Percentiles rank a stretch among this genome's conserved stretches.
Conservation (phyloP, 2,888 invertebrate genomes). For the Caenorhabditis doughertyi region DNA sequence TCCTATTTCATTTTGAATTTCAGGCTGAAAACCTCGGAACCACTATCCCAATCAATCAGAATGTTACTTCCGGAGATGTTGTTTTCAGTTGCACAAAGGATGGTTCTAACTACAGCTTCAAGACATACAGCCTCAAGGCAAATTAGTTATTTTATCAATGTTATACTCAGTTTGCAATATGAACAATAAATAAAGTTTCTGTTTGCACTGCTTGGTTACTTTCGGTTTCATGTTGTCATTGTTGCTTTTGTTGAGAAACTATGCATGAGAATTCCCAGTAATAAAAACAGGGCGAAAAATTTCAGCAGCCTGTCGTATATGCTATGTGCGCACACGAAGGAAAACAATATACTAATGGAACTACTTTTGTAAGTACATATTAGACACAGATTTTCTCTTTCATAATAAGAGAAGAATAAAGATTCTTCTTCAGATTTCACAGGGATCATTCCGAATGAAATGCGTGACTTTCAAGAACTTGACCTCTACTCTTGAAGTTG, state of each 20-base stretch:
- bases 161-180: slow-evolving; percentile 8
- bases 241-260: background rate
- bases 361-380: slow-evolving; percentile 54
- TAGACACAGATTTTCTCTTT: too few species aligned
- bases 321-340: slow-evolving; percentile 49
- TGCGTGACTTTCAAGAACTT: slow-evolving; percentile 70
- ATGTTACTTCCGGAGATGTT: slow-evolving; percentile 48
- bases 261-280: background rate
- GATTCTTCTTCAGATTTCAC: slow-evolving; percentile 62
- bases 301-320: slow-evolving; percentile 46
- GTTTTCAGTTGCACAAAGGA: slow-evolving; percentile 57
- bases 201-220: slow-evolving; percentile 37
- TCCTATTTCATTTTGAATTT: background rate
- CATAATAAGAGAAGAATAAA: too few species aligned
- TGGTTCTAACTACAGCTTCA: slow-evolving; percentile 57
- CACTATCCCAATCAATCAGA: slow-evolving; percentile 51
- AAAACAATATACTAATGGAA: slow-evolving; percentile 49
- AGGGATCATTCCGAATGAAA: slow-evolving; percentile 71
- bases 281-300: background rate
- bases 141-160: slow-evolving; percentile 10
- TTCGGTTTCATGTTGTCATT: background rate
- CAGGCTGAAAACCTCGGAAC: slow-evolving; percentile 43
- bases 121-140: slow-evolving; percentile 45
- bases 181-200: slow-evolving; percentile 37
- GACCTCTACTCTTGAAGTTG: slow-evolving; percentile 68